Evolutionary conservation across 1,140 invertebrate genomes (phyloP), one percentile per base, ranked within the genome.

Genomic region (Eumeta japonica): DNA sequence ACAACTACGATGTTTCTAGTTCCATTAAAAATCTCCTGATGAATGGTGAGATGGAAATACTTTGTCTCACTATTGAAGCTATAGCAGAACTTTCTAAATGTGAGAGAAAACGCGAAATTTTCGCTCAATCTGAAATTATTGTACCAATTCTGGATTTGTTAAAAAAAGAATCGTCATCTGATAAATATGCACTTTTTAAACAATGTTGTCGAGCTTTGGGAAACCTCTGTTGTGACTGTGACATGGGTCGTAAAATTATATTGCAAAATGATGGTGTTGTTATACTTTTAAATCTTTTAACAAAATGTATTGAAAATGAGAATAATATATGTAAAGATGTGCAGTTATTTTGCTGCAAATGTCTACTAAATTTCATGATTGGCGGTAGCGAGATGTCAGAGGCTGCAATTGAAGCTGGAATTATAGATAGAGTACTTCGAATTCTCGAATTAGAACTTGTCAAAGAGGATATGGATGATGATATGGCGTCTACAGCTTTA

Each of bases 161-260:
- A 45, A 44, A 49, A 13, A 56, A 55, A 34, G 56, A 67, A 18
- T 43, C 58, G 50, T 51, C 59, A 46, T 14, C 41, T 5, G 57
- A 64, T n/a, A 78, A 78, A 37, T 59, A 80, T 39, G 76, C 83
- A 36, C 48, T 84, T 15, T 54, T 82, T 14, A 85, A 82, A 39
- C 89, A 92, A 56, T 79, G 82, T 12, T 88, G 87, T 45, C 78
- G 91, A 52, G 89, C 89, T 3, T 66, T 94, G 13, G 90, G 89
- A 29, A 94, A 94, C 64, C 85, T 94, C 49, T 92, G 88, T 52
- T 94, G 86, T 66, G 87, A 92, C 55, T 92, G 91, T 77, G 85
- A 90, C 81, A 77, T 76, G 49, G 79, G 79, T 15, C 77, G 84
- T 39, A 78, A 80, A 36, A 60, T 84, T 28, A 75, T 88, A 10